Conservation (phyloP, 2,888 invertebrate genomes). For the Thymelicus lineola region DNA sequence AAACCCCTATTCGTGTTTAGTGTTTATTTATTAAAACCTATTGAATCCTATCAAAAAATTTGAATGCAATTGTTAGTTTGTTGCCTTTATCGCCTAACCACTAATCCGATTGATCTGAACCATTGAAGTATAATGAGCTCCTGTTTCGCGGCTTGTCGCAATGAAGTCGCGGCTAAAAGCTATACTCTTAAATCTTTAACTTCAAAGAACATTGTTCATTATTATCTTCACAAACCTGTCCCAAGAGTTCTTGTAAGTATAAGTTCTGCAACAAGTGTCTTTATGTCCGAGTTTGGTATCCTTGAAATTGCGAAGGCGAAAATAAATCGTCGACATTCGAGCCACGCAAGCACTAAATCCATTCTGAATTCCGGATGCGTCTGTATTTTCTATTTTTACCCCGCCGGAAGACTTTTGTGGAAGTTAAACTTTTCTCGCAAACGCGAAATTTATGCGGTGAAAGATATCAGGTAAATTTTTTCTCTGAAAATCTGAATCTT, state of each 20-base stretch:
- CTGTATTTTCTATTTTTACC: conserved; percentile 13
- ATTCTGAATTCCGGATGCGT: conserved; percentile 21
- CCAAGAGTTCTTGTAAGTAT: not conserved
- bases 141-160: no score
- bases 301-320: conserved; percentile 14
- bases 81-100: no score
- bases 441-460: conserved; percentile 2
- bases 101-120: no score
- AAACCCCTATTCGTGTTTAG: no score
- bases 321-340: conserved; percentile 16
- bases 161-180: no score
- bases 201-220: not conserved
- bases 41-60: no score
- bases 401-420: not conserved
- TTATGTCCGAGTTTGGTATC: not conserved
- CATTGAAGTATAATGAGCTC: no score
- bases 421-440: conserved; percentile 9
- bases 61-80: no score
- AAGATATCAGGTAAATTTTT: not conserved
- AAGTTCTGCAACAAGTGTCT: conserved; percentile 17
- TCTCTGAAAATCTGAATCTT: no score
- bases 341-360: conserved; percentile 21
- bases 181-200: no score
- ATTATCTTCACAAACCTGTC: not conserved
- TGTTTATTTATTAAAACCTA: no score